Evolutionary conservation across 1,140 invertebrate genomes (phyloP).

Genomic region (Caenorhabditis tropicalis): DNA sequence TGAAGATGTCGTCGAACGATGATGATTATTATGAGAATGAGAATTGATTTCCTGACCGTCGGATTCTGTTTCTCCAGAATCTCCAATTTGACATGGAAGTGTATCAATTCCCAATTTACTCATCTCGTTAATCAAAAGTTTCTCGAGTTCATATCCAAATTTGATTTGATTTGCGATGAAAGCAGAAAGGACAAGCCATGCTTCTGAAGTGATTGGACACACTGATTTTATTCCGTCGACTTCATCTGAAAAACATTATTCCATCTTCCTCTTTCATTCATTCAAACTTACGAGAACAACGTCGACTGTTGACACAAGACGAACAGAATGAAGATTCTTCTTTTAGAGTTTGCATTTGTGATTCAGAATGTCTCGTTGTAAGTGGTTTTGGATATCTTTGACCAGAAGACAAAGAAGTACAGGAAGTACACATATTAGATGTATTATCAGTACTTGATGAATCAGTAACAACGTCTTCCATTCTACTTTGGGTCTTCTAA

Average conservation of each 20-base stretch:
- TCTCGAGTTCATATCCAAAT: conserved; percentile 49
- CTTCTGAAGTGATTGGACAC: conserved; percentile 50
- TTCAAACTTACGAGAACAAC: conserved; percentile 8
- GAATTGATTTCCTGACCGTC: neutral
- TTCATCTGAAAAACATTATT: conserved; percentile 23
- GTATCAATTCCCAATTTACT: conserved; percentile 43
- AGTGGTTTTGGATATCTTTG: conserved; percentile 11
- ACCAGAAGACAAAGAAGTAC: neutral
- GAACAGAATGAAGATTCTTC: conserved; percentile 37
- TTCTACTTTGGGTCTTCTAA: conserved; percentile 35
- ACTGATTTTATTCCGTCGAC: conserved; percentile 18
- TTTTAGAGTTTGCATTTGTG: conserved; percentile 22
- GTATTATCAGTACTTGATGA: conserved; percentile 32
- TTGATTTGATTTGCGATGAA: conserved; percentile 51
- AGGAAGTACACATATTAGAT: conserved; percentile 12
- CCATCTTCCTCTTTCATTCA: too few species aligned
- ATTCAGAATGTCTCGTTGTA: neutral
- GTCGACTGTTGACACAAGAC: conserved; percentile 10
- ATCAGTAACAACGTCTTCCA: conserved; percentile 26
- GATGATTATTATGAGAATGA: neutral
- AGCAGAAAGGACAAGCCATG: conserved; percentile 48
- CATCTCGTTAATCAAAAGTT: conserved; percentile 49
- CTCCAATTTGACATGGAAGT: neutral
- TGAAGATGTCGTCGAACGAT: neutral
- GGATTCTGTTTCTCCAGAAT: neutral